A percentile compares a stretch with the other conserved stretches of the same genome.
Conservation (phyloP, 2,797 vertebrate species). For the Rallus crepitans region DNA sequence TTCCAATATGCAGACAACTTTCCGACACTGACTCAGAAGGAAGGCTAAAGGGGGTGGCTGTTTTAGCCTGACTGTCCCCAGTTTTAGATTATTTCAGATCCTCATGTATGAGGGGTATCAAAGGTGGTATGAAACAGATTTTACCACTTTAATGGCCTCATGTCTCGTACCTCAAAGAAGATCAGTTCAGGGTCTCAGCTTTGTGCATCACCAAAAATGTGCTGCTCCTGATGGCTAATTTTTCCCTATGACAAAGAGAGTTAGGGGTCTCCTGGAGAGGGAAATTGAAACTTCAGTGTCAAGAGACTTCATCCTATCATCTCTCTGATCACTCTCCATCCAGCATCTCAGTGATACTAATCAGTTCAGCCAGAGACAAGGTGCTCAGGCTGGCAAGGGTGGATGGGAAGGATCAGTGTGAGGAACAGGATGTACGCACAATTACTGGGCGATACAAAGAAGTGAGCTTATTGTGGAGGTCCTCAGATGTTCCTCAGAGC, state of each 20-base stretch:
- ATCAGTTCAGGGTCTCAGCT: background rate
- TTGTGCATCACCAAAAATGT: accelerated
- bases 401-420: background rate
- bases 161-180: background rate
- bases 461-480: background rate
- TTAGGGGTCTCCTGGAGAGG: background rate
- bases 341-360: background rate
- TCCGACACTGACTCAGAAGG: background rate
- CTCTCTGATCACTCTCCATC: background rate
- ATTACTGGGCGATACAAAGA: background rate
- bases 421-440: background rate
- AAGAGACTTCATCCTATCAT: background rate
- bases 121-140: background rate
- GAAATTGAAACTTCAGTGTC: background rate
- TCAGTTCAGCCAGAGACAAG: background rate
- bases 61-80: background rate
- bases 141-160: background rate
- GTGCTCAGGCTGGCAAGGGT: background rate
- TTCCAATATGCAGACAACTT: background rate
- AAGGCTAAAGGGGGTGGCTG: background rate
- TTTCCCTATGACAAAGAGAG: too few relatives aligned
- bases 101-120: background rate
- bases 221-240: background rate
- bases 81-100: background rate
- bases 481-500: background rate